Evolutionary conservation across 1,140 invertebrate species (phyloP).

Genomic region (Pristionchus pacificus): DNA sequence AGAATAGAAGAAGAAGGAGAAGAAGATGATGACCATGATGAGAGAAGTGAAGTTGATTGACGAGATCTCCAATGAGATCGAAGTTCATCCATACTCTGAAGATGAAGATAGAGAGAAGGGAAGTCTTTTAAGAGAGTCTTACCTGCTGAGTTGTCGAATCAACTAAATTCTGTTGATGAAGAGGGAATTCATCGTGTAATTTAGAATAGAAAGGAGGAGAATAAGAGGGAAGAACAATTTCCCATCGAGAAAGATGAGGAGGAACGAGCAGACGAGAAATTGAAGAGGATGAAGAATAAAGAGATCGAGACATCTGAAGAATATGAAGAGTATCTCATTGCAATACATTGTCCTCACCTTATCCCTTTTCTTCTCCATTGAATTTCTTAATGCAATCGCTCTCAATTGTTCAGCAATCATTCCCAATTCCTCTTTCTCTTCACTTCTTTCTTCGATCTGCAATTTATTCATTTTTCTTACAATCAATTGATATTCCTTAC

Average conservation of each 20-base stretch:
- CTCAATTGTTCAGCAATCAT: neutral
- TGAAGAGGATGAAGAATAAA: conserved; percentile 1
- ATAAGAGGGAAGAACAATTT: conserved; percentile 28
- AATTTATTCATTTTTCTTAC: neutral
- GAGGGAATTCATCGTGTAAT: conserved; percentile 26
- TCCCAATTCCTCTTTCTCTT: conserved; percentile 2
- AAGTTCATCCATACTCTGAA: conserved; percentile 22
- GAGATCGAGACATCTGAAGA: conserved; percentile 7
- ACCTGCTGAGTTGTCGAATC: conserved; percentile 27
- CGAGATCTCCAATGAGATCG: conserved; percentile 21
- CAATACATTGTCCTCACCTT: conserved; percentile 1
- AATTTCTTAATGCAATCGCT: conserved; percentile 4
- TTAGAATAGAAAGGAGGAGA: conserved; percentile 37
- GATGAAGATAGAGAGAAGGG: neutral
- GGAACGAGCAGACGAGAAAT: conserved; percentile 5
- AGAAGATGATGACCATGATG: conserved; percentile 19
- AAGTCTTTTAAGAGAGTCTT: neutral
- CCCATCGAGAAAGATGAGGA: conserved; percentile 13
- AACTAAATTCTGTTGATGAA: conserved; percentile 24
- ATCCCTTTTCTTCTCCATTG: conserved; percentile 3
- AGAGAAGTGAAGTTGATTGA: conserved; percentile 8
- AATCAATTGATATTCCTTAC: neutral
- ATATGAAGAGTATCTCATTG: neutral
- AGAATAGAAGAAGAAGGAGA: neutral
- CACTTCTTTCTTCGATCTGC: neutral